Conservation (phyloP, 2,888 invertebrate genomes). For the Plebejus anna region DNA sequence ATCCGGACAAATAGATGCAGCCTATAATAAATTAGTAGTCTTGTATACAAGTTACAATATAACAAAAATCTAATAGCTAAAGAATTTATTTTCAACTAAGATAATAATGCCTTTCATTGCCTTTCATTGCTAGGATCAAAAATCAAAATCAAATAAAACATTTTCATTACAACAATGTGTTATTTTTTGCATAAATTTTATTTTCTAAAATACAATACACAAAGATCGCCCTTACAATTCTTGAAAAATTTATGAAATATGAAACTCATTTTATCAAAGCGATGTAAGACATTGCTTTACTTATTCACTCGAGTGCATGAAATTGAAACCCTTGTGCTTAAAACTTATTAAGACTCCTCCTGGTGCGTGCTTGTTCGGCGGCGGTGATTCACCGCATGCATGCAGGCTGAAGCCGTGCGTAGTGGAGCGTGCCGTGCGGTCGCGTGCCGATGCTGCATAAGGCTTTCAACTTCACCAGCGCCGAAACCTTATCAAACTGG, state of each 20-base stretch:
- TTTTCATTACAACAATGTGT: not conserved
- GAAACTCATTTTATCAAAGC: not conserved
- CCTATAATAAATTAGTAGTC: too few species aligned
- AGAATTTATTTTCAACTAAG: too few species aligned
- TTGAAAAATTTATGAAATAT: not conserved
- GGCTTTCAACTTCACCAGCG: slow-evolving; percentile 41
- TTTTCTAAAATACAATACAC: not conserved
- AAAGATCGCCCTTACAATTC: not conserved
- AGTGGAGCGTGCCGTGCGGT: slow-evolving; percentile 50
- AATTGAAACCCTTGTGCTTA: slow-evolving; percentile 30
- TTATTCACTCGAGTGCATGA: slow-evolving; percentile 21
- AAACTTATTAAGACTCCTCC: slow-evolving; percentile 29
- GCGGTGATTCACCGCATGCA: slow-evolving; percentile 41
- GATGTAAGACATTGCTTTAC: not conserved
- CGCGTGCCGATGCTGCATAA: slow-evolving; percentile 66
- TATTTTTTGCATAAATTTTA: not conserved
- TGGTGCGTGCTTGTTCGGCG: slow-evolving; percentile 35
- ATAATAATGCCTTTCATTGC: too few species aligned
- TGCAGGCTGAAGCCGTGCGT: slow-evolving; percentile 50
- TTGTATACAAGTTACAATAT: too few species aligned
- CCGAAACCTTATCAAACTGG: slow-evolving; percentile 39
- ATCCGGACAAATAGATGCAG: too few species aligned
- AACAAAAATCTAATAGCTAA: too few species aligned
- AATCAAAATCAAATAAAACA: not conserved
- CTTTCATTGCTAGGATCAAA: not conserved